Evolutionary conservation across 2,113 vertebrate species (phyloP).

Genomic region (Romanogobio albipinnatus): DNA sequence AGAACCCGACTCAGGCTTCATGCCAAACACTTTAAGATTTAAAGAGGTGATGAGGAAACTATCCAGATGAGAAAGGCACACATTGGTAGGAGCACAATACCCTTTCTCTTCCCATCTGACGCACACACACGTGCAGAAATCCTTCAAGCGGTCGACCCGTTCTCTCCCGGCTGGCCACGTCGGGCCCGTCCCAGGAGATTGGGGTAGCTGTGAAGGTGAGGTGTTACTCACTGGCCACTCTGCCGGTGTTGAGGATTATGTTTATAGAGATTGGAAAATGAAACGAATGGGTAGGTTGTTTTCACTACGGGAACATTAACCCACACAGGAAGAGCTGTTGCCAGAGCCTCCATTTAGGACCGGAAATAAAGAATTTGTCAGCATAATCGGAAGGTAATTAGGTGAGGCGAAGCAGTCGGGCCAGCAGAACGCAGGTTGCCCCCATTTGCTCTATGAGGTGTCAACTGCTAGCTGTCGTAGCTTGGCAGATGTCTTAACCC

Average conservation of each 20-base stretch:
- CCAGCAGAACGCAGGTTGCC: not conserved
- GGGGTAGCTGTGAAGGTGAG: conserved; percentile 26
- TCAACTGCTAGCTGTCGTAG: conserved; percentile 51
- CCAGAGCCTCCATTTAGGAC: conserved; percentile 47
- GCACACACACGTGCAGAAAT: conserved; percentile 2
- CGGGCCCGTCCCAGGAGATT: conserved; percentile 47
- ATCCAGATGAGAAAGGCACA: conserved; percentile 88
- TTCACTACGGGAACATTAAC: conserved; percentile 34
- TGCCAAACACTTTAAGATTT: conserved; percentile 94
- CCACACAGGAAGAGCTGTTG: conserved; percentile 36
- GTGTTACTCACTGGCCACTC: conserved; percentile 47
- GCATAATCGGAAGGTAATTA: conserved; percentile 49
- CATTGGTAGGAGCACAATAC: conserved; percentile 73
- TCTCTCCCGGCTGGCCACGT: conserved; percentile 7
- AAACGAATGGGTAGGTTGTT: conserved; percentile 37
- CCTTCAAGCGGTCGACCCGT: conserved; percentile 26
- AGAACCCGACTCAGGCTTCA: conserved; percentile 83
- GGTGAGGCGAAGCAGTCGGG: conserved; percentile 48
- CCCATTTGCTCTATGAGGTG: conserved; percentile 52
- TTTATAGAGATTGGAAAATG: conserved; percentile 61
- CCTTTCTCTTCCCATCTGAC: conserved; percentile 61
- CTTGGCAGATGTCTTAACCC: conserved; percentile 50
- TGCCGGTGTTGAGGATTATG: conserved; percentile 49
- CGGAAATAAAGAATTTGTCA: conserved; percentile 62
- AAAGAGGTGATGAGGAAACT: conserved; percentile 98